phyloP scores from a whole-genome alignment of 2,797 vertebrate species.

The Tokudaia tokunoshimensis region DNA sequence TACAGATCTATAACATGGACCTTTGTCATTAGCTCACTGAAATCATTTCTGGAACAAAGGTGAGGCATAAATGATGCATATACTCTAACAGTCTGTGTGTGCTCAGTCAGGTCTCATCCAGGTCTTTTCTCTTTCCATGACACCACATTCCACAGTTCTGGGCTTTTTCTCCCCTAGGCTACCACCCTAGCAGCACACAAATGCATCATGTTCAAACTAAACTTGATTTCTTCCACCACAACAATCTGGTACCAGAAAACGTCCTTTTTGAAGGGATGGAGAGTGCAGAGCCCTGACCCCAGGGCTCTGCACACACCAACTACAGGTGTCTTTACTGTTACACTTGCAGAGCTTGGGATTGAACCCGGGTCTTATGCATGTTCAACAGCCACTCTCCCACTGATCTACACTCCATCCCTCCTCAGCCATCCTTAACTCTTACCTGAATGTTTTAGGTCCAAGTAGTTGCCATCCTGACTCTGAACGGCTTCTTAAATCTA shows the following conservation, averaged over 20 bases:
- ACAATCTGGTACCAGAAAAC: background rate
- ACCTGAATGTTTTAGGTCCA: background rate
- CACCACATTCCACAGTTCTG: background rate
- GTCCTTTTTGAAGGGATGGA: background rate
- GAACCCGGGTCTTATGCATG: background rate
- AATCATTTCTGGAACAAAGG: constrained; percentile 26
- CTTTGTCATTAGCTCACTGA: constrained; percentile 29
- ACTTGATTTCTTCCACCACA: constrained; percentile 25
- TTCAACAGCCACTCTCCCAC: background rate
- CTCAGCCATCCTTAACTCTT: background rate
- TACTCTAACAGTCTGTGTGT: background rate
- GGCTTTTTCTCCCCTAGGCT: background rate
- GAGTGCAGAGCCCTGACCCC: background rate
- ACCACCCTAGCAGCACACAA: background rate
- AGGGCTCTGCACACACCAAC: too few species aligned
- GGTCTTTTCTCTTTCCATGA: background rate
- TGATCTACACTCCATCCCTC: too few species aligned
- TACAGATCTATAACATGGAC: background rate
- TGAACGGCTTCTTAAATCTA: background rate
- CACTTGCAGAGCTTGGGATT: background rate
- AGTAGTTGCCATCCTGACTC: background rate
- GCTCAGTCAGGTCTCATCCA: background rate
- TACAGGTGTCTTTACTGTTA: background rate
- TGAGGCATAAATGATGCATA: constrained; percentile 15
- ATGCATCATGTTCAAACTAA: constrained; percentile 25